Percentiles rank a stretch among this genome's conserved stretches.
Conservation (phyloP, 2,113 vertebrate species). For the Micronycteris hirsuta region DNA sequence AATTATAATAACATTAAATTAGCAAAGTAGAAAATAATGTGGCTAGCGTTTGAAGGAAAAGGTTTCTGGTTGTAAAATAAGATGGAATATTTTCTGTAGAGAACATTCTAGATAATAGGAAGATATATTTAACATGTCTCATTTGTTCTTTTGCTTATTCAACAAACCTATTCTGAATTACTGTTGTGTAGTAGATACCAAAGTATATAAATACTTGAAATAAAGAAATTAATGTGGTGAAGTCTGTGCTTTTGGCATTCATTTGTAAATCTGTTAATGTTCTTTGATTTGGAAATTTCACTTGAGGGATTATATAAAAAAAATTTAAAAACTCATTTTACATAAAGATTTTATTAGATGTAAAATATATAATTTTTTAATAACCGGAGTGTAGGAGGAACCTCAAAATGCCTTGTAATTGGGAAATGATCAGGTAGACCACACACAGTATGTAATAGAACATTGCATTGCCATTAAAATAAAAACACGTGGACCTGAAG, state of each 20-base stretch:
- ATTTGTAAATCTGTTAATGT: not conserved
- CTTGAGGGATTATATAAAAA: not conserved
- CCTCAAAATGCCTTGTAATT: not conserved
- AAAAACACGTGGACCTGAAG: not conserved
- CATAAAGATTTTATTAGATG: not conserved
- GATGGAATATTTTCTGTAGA: not conserved
- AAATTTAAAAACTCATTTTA: constrained; percentile 6
- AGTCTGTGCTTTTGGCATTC: not conserved
- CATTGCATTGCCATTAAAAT: not conserved
- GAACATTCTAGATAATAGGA: not conserved
- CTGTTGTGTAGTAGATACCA: not conserved
- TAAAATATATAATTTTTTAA: not conserved
- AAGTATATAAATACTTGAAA: not conserved
- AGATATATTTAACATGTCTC: not conserved
- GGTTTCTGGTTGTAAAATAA: not conserved
- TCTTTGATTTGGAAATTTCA: constrained; percentile 25
- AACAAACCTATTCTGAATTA: not conserved
- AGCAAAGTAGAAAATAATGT: not conserved
- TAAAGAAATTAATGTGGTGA: not conserved
- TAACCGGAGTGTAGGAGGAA: not conserved
- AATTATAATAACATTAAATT: not conserved
- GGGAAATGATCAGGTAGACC: not conserved
- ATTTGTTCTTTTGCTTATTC: not conserved
- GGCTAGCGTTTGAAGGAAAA: not conserved
- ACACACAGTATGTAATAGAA: not conserved